Base-by-base conservation (phyloP, 1,140 invertebrate species). In the Andricus grossulariae region DNA sequence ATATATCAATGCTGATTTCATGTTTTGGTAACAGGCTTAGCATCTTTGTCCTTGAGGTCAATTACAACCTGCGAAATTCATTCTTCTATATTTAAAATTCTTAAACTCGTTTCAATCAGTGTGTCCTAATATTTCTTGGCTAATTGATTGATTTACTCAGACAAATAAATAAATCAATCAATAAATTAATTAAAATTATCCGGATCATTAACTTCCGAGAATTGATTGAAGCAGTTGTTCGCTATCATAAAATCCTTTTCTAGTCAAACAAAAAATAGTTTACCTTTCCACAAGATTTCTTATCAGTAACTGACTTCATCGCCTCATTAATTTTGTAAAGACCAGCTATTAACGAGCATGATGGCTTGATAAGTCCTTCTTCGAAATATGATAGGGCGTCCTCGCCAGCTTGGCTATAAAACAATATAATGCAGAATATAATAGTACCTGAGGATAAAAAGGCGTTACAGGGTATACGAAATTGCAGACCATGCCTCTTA, bases 341-440 rank as follows among this genome's bases (percentile, higher is more conserved):
- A 10, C 87, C 88, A 55, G 82, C 79, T 60, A 83, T 82, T 49
- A 89, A 60, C 0, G 79, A 86, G 71, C 60, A 78, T n/a, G 78
- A 81, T 13, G 90, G 89, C 32, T 75, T 87, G 51, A 91, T 88
- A 16, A 90, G 83, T 11, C 87, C 87, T 45, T 91, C 88, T 72
- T 90, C 89, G 6, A 88, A 85, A 51, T 89, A 89, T 77, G 86
- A 80, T 73, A 91, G 83, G 32, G 89, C 74, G 25, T 90, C 88
- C n/a, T 90, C 84, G 18, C 88, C 90, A 1, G 86, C 85, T 86
- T 88, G 84, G 11, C 90, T 90, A 74, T 60, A 60, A 19, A 19
- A 60, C 6, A 18, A 81, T 90, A 74, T 70, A 70, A 19, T 13
- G 52, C 6, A 25, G 80, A 79, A 49, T 10, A 25, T 70, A 74